Evolutionary conservation across 2,113 vertebrate genomes (phyloP), one percentile per base, ranked within the genome.

Genomic region (Trogon melanurus): DNA sequence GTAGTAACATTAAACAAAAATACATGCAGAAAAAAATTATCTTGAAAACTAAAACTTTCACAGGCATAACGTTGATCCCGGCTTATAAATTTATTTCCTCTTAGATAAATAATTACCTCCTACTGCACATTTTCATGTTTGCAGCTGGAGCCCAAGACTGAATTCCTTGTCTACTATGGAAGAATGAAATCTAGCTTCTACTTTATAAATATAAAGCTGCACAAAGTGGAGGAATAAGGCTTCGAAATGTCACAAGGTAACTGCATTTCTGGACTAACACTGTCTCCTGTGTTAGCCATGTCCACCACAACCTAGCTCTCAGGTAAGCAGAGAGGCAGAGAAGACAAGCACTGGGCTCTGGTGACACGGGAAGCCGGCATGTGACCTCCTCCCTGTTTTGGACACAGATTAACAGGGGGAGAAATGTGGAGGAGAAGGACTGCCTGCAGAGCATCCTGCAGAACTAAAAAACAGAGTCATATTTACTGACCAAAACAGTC

Each of bases 181-280:
- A 88, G 27, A 96, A 86, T 50, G 23, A 7, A 71, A 10, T 27
- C 29, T 75, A 57, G 48, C 80, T 88, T 93, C 69, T 67, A 53
- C 27, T 89, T 85, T 23, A 22, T 34, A 75, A 93, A 54, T n/a
- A 82, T 11, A 82, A 86, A 88, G 6, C 18, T 53, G 11, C 34
- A 90, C 15, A n/a, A 86, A 67, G 29, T 32, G 50, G 20, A 56
- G 12, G 12, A 82, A 34, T 17, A 70, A 80, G 34, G 15, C 29
- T 93, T 85, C 21, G 51, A 51, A 83, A 78, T 76, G 66, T 41
- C 16, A 9, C 18, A 38, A 44, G 8, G 27, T 74, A 50, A 60
- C 32, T 30, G 4, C 13, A 23, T 11, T 76, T 78, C 51, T 80
- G 44, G 29, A 54, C 10, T 47, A 34, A 18, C 29, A 27, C 6